phyloP scores from a whole-genome alignment of 2,888 invertebrate species.

The Spodoptera picta region DNA sequence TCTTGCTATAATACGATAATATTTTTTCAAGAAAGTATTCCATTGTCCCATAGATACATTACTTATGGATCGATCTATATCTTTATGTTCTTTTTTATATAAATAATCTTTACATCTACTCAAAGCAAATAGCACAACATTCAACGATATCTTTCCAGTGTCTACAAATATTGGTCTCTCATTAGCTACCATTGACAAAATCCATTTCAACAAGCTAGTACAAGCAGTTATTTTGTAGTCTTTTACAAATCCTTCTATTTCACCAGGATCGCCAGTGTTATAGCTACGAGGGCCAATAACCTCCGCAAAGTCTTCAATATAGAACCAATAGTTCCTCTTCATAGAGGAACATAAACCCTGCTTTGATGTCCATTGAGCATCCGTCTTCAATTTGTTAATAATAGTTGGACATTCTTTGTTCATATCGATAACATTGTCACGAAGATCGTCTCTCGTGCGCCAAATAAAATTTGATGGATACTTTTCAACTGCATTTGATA shows the following conservation, averaged over 20 bases:
- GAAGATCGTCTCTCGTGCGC: slow-evolving; percentile 68
- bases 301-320: slow-evolving; percentile 89
- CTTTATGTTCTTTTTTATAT: slow-evolving; percentile 89
- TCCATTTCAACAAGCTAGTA: slow-evolving; percentile 91
- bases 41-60: slow-evolving; percentile 88
- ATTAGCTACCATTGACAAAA: slow-evolving; percentile 76
- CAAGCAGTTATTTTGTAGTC: slow-evolving; percentile 95
- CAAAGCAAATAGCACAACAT: slow-evolving; percentile 91
- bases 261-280: slow-evolving; percentile 88
- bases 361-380: slow-evolving; percentile 81
- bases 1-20: slow-evolving; percentile 89
- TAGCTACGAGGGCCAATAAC: slow-evolving; percentile 93
- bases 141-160: slow-evolving; percentile 87
- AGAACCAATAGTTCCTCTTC: slow-evolving; percentile 90
- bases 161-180: slow-evolving; percentile 81
- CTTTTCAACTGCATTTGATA: slow-evolving; percentile 81
- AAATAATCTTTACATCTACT: slow-evolving; percentile 91
- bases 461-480: slow-evolving; percentile 78
- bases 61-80: slow-evolving; percentile 87
- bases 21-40: slow-evolving; percentile 91
- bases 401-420: slow-evolving; percentile 66
- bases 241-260: slow-evolving; percentile 89
- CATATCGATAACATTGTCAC: slow-evolving; percentile 66
- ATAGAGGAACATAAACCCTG: slow-evolving; percentile 87
- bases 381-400: slow-evolving; percentile 77